phyloP scores from a whole-genome alignment of 2,113 vertebrate species.

The Odocoileus hemionus region DNA sequence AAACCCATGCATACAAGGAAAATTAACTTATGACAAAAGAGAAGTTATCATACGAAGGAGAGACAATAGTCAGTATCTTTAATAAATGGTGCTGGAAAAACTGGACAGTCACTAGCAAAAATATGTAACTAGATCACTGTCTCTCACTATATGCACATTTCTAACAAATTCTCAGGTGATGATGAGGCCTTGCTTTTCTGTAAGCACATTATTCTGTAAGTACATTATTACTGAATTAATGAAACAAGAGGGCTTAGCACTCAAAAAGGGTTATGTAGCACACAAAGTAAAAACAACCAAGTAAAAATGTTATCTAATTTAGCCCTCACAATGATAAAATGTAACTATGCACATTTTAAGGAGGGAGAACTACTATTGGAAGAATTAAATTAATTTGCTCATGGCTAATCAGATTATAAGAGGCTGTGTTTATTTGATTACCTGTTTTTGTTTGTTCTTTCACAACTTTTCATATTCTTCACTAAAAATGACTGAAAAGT shows the following conservation, averaged over 20 bases:
- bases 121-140: background rate
- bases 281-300: background rate
- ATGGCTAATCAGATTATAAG: background rate
- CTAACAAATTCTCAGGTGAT: background rate
- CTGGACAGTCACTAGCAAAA: background rate
- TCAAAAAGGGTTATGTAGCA: background rate
- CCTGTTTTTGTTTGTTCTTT: background rate
- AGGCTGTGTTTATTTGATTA: background rate
- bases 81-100: background rate
- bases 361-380: background rate
- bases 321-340: background rate
- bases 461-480: background rate
- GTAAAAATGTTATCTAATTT: background rate
- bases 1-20: background rate
- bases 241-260: background rate
- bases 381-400: background rate
- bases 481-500: background rate
- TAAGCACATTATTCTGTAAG: background rate
- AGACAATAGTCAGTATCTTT: background rate
- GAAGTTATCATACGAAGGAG: background rate
- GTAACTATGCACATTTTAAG: background rate
- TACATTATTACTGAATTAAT: background rate
- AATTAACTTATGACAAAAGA: background rate
- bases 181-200: background rate
- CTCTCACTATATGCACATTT: background rate